A percentile compares a stretch with the other conserved stretches of the same genome.
These are phyloP conservation scores for Marronus borbonicus DNA, from an alignment of 2,888 invertebrate genomes.

Conservation along the genomic window DNA sequence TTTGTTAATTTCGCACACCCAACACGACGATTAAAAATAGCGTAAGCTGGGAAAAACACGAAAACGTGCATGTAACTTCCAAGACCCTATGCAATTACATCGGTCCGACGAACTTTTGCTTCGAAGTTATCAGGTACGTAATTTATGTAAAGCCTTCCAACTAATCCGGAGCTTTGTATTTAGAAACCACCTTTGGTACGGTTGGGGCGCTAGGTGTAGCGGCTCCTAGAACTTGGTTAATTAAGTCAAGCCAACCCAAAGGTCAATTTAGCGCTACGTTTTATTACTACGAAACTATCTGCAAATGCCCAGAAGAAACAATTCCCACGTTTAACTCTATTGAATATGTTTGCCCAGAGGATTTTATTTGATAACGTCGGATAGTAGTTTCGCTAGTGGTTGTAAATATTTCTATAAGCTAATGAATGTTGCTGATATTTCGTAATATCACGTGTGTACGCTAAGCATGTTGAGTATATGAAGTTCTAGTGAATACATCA, in stretches of 20 bases:
- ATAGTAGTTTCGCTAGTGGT: background rate
- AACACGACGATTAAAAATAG: background rate
- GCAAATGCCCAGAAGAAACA: constrained; percentile 45
- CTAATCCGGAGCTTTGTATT: constrained; percentile 44
- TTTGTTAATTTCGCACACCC: background rate
- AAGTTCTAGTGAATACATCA: background rate
- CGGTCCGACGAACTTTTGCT: constrained; percentile 20
- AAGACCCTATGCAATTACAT: constrained; percentile 35
- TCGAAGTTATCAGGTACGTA: constrained; percentile 36
- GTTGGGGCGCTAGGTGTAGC: constrained; percentile 36
- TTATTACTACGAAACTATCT: constrained; percentile 49
- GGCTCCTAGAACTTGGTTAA: constrained; percentile 54
- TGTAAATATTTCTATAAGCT: background rate
- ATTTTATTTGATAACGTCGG: constrained; percentile 31
- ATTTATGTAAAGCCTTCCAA: constrained; percentile 47
- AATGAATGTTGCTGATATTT: background rate
- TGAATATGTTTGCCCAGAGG: constrained; percentile 18
- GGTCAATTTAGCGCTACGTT: constrained; percentile 55
- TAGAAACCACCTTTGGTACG: constrained; percentile 37
- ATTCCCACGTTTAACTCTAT: constrained; percentile 28
- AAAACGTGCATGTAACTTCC: constrained; percentile 1
- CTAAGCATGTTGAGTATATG: background rate
- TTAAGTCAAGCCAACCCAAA: constrained; percentile 55
- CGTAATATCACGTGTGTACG: background rate
- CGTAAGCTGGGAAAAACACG: background rate